phyloP scores from a whole-genome alignment of 37 sponge, comb jelly and placozoan species.

The Corticium candelabrum region DNA sequence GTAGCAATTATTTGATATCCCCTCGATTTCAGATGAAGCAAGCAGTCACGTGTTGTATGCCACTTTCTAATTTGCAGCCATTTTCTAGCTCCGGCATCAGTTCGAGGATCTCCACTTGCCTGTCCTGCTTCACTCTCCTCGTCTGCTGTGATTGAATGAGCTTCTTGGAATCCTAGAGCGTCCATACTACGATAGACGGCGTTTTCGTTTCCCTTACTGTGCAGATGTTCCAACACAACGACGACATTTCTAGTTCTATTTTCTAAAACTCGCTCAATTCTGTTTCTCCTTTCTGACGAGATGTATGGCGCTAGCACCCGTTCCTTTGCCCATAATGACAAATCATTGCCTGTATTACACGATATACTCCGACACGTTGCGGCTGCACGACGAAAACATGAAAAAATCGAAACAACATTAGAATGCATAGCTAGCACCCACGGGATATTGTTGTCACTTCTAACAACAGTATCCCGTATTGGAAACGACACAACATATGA shows the following conservation, averaged over 20 bases:
- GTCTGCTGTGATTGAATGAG: conserved; percentile 18
- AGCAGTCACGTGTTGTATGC: conserved; percentile 22
- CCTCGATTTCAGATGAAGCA: conserved; percentile 13
- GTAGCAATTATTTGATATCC: conserved; percentile 38
- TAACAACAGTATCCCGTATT: no score
- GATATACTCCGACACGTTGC: no score
- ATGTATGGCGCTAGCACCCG: no score
- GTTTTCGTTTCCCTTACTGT: conserved; percentile 48
- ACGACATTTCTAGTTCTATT: conserved; percentile 27
- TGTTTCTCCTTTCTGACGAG: conserved; percentile 27
- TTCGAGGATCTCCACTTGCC: conserved; percentile 9
- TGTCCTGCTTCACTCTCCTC: neutral
- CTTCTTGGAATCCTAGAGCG: conserved; percentile 46
- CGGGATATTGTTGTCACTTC: no score
- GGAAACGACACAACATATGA: no score
- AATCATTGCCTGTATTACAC: no score
- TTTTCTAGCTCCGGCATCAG: conserved; percentile 49
- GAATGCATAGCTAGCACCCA: no score
- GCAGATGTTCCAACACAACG: conserved; percentile 47
- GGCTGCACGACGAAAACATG: no score
- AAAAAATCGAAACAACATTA: no score
- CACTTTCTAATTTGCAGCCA: conserved; percentile 45
- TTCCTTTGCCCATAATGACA: no score
- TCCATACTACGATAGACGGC: conserved; percentile 57
- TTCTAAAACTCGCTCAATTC: conserved; percentile 26